phyloP scores from a whole-genome alignment of 2,888 invertebrate species.

The Athalia rosae region DNA sequence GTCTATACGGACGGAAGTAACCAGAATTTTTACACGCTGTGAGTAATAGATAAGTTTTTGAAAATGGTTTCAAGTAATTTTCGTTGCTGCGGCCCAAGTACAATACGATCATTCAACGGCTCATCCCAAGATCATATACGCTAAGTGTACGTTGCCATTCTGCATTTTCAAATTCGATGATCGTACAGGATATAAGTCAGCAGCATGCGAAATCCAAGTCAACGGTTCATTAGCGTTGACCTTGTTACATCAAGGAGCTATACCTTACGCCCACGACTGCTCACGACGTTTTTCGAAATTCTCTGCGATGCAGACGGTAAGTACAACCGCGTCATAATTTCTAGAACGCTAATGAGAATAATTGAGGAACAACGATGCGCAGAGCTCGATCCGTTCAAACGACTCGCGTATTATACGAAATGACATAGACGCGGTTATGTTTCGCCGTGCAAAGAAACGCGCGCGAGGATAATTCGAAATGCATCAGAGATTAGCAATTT shows the following conservation, averaged over 20 bases:
- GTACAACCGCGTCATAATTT: no score
- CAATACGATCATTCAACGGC: background rate
- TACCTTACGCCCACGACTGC: background rate
- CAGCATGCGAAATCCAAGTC: slow-evolving; percentile 22
- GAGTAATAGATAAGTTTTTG: background rate
- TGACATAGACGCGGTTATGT: no score
- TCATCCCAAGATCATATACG: background rate
- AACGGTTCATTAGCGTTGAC: slow-evolving; percentile 39
- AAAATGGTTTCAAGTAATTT: background rate
- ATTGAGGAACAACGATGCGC: no score
- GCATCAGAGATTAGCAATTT: slow-evolving; percentile 16
- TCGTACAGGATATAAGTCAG: background rate
- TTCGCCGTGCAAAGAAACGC: no score
- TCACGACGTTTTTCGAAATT: background rate
- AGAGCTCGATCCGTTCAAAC: no score
- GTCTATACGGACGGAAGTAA: slow-evolving; percentile 18
- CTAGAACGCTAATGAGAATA: no score
- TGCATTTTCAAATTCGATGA: slow-evolving; percentile 22
- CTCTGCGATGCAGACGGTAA: no score
- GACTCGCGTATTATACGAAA: no score
- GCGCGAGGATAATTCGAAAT: no score
- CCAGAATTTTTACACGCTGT: background rate
- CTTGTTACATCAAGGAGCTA: slow-evolving; percentile 9
- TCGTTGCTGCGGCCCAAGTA: background rate
- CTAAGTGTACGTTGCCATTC: slow-evolving; percentile 22